phyloP scores from a whole-genome alignment of 1,140 invertebrate genomes.

The Apis laboriosa region DNA sequence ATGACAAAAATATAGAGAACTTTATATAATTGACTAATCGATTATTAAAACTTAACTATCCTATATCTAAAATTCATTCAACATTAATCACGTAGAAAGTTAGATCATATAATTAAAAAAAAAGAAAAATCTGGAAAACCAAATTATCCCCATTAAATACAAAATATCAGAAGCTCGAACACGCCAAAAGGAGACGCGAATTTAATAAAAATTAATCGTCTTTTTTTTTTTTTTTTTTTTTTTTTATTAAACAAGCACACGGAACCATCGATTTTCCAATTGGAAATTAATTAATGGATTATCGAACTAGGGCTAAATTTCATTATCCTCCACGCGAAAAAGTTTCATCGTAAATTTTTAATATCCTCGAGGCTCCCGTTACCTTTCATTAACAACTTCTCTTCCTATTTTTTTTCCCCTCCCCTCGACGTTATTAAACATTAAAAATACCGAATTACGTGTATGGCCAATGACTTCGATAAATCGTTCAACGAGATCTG shows the following conservation, averaged over 20 bases:
- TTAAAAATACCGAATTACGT: not conserved
- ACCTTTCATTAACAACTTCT: not conserved
- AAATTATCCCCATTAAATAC: not conserved
- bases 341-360: not conserved
- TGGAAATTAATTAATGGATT: constrained; percentile 15
- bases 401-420: no score
- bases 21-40: no score
- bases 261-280: not conserved
- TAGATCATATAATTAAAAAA: no score
- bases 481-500: not conserved
- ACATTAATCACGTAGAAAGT: no score
- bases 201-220: not conserved
- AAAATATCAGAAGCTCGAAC: not conserved
- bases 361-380: not conserved
- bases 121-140: not conserved
- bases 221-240: not conserved
- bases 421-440: not conserved
- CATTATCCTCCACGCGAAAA: not conserved
- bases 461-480: not conserved
- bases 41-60: no score
- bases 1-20: no score
- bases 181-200: no score
- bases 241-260: not conserved
- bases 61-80: no score
- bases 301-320: constrained; percentile 2